Evolutionary conservation across 2,888 invertebrate species (phyloP).

Genomic region (Chrysotoxum bicinctum): DNA sequence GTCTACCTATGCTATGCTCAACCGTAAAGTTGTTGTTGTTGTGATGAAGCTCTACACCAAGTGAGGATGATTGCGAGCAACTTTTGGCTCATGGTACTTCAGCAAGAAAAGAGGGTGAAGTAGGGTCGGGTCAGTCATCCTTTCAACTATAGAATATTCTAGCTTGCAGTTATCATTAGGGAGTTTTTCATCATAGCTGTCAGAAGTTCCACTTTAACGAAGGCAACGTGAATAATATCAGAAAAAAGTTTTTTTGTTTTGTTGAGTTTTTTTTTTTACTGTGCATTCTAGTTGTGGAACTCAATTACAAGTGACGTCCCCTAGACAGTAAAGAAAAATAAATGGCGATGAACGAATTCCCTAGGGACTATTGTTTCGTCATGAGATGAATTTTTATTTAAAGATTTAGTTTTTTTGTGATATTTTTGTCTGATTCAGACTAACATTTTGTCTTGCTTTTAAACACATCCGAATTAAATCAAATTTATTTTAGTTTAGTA

Average conservation of each 20-base stretch:
- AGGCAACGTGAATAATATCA: conserved; percentile 4
- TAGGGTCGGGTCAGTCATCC: conserved; percentile 55
- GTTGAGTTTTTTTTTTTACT: neutral
- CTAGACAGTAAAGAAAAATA: neutral
- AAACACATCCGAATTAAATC: neutral
- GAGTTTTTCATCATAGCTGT: conserved; percentile 34
- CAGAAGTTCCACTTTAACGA: conserved; percentile 3
- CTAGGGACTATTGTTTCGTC: neutral
- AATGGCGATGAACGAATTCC: conserved; percentile 5
- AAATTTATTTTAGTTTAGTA: neutral
- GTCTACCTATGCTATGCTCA: conserved; percentile 12
- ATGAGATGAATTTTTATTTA: conserved; percentile 9
- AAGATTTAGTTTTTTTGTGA: neutral
- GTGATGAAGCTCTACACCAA: neutral
- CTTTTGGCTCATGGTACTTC: neutral
- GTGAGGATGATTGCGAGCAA: conserved; percentile 6
- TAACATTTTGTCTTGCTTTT: neutral
- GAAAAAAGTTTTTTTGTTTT: neutral
- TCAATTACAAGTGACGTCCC: conserved; percentile 5
- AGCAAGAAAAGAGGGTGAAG: conserved; percentile 6
- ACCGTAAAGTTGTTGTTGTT: neutral
- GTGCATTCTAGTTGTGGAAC: neutral
- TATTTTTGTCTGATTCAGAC: neutral
- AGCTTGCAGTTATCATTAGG: conserved; percentile 33
- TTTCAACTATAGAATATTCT: conserved; percentile 8